Evolutionary conservation across 2,113 vertebrate species (phyloP).

Genomic region (Zosterops hypoxanthus): DNA sequence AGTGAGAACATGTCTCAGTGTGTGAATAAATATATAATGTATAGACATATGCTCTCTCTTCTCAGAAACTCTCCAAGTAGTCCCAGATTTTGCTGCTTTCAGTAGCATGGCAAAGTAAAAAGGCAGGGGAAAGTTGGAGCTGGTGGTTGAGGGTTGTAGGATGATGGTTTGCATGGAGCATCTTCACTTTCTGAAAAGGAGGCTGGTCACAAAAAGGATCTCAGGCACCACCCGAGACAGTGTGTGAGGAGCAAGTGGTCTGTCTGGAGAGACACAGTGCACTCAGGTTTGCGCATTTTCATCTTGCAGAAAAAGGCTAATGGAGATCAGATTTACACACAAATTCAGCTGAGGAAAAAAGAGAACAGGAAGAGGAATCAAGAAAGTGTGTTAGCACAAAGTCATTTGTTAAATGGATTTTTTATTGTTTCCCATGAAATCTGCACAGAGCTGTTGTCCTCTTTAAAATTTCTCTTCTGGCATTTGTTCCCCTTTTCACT

Average conservation of each 20-base stretch:
- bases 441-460: constrained; percentile 35
- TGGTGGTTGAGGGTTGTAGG: neutral
- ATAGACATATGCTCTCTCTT: constrained; percentile 52
- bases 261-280: neutral
- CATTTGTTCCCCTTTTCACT: constrained; percentile 39
- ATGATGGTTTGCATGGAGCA: neutral
- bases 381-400: neutral
- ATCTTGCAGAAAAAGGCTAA: neutral
- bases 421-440: constrained; percentile 24
- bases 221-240: rapidly evolving
- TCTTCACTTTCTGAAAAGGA: neutral
- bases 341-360: neutral
- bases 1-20: constrained; percentile 55
- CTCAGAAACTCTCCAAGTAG: neutral
- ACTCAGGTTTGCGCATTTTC: neutral
- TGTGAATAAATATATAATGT: constrained; percentile 64
- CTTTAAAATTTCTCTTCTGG: constrained; percentile 24
- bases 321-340: constrained; percentile 17
- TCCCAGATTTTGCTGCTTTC: neutral
- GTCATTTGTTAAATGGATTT: constrained; percentile 44
- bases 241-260: neutral
- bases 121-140: neutral
- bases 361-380: neutral
- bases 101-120: neutral
- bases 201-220: neutral